A percentile compares a stretch with the other conserved stretches of the same genome.
Conservation (phyloP, 2,797 vertebrate genomes). For the Urophycis tenuis region DNA sequence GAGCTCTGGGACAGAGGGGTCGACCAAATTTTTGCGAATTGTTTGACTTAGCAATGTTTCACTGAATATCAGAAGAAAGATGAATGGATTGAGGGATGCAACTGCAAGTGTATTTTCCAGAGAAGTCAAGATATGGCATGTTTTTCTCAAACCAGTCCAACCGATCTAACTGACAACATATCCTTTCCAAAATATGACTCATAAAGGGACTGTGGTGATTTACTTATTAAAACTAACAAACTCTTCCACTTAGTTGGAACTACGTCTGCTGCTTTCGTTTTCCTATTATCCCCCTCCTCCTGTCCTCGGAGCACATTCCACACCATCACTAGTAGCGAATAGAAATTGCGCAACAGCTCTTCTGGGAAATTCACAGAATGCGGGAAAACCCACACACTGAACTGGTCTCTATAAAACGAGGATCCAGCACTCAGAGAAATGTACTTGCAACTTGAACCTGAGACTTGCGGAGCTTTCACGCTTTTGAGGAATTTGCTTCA, state of each 20-base stretch:
- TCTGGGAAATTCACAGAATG: slow-evolving; percentile 50
- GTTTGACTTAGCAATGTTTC: no score
- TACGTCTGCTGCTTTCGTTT: background rate
- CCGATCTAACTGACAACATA: background rate
- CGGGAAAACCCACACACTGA: slow-evolving; percentile 52
- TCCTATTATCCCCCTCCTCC: background rate
- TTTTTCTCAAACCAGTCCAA: background rate
- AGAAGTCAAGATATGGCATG: background rate
- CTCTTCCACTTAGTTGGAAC: no score
- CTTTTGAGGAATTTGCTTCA: slow-evolving; percentile 12
- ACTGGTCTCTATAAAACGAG: slow-evolving; percentile 46
- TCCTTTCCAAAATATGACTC: background rate
- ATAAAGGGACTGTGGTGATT: background rate
- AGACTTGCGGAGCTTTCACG: slow-evolving; percentile 17
- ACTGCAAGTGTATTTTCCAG: no score
- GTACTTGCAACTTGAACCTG: background rate
- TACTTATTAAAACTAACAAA: background rate
- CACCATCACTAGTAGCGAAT: slow-evolving; percentile 8
- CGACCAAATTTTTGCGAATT: no score
- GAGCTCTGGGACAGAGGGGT: no score
- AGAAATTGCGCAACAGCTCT: slow-evolving; percentile 50
- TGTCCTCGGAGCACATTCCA: slow-evolving; percentile 23
- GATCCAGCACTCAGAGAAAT: background rate
- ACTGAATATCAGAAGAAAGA: no score
- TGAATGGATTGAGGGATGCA: no score